Evolutionary conservation across 2,113 vertebrate genomes (phyloP).

Genomic region (Helogale parvula): DNA sequence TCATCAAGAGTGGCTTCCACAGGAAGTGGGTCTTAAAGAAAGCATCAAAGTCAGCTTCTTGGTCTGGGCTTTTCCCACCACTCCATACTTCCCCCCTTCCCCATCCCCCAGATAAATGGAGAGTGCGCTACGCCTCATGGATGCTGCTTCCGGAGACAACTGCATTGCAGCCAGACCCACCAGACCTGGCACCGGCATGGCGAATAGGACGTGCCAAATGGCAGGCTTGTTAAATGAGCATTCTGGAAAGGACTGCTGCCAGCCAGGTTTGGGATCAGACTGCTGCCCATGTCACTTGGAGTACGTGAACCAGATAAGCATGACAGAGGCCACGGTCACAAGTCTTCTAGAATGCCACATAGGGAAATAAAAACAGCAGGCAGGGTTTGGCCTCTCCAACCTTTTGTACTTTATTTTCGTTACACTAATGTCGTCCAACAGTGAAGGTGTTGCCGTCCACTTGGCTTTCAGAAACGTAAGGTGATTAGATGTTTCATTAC

Average conservation of each 20-base stretch:
- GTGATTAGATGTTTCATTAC: not conserved
- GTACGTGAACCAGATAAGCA: not conserved
- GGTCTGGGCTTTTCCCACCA: not conserved
- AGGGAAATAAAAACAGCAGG: not conserved
- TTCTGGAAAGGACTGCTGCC: not conserved
- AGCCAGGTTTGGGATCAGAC: not conserved
- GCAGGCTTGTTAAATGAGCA: not conserved
- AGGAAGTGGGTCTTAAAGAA: not conserved
- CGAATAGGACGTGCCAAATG: too few species aligned
- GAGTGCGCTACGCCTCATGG: not conserved
- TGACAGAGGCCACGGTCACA: too few species aligned
- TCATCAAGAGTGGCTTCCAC: not conserved
- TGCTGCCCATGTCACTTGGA: not conserved
- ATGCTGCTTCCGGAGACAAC: not conserved
- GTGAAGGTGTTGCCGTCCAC: not conserved
- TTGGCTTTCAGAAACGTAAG: not conserved
- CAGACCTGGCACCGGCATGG: not conserved
- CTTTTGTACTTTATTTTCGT: not conserved
- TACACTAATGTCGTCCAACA: not conserved
- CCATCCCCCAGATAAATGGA: not conserved
- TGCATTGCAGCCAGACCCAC: not conserved
- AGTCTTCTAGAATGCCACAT: not conserved
- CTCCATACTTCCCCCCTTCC: not conserved
- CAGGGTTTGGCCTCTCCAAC: not conserved
- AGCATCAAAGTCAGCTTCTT: not conserved